Evolutionary conservation across 2,113 vertebrate genomes (phyloP).

Genomic region (Halcyon malimbica): DNA sequence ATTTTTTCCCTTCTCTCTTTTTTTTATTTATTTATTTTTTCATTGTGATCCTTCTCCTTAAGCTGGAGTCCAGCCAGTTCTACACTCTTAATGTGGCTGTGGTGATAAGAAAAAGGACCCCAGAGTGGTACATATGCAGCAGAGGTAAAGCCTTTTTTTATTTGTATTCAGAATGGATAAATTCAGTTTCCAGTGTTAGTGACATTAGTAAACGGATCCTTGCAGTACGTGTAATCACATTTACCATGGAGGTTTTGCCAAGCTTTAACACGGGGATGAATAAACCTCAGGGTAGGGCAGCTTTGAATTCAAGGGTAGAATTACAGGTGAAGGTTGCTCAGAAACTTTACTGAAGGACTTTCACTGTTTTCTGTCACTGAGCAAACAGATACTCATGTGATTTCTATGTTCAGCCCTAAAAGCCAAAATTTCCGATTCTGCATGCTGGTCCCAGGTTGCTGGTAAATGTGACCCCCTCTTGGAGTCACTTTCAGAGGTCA

Average conservation of each 20-base stretch:
- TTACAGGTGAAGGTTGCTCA: not conserved
- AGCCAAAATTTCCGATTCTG: not conserved
- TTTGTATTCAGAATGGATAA: not conserved
- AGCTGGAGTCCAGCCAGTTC: not conserved
- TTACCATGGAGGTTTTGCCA: not conserved
- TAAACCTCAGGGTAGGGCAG: not conserved
- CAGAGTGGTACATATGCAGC: not conserved
- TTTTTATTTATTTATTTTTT: not conserved
- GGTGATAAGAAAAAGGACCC: not conserved
- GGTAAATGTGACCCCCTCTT: not conserved
- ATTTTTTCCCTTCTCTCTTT: not conserved
- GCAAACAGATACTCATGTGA: accelerated
- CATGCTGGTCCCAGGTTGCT: not conserved
- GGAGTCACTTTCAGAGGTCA: not conserved
- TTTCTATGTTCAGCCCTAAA: not conserved
- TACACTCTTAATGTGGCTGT: not conserved
- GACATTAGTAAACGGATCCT: not conserved
- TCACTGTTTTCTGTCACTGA: not conserved
- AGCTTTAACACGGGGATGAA: not conserved
- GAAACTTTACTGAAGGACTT: not conserved
- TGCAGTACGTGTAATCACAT: not conserved
- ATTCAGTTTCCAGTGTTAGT: not conserved
- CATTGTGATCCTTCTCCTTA: not conserved
- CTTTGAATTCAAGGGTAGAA: not conserved
- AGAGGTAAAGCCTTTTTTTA: slow-evolving; percentile 48